Conservation (phyloP, 1,140 invertebrate species). For the Argopecten irradians region DNA sequence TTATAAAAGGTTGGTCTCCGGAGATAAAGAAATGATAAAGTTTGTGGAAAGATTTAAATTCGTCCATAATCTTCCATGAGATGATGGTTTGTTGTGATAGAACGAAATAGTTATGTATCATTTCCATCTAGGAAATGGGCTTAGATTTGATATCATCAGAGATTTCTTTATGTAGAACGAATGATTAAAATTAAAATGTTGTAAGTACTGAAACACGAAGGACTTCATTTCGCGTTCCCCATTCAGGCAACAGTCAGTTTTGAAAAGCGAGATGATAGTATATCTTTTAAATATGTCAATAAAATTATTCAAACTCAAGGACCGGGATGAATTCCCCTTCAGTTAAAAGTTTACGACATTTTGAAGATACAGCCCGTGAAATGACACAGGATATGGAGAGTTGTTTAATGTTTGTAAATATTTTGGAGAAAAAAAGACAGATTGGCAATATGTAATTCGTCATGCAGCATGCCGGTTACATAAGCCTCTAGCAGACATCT, state of each 20-base stretch:
- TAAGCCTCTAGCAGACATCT: background rate
- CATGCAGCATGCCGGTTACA: background rate
- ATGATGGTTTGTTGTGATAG: too few species aligned
- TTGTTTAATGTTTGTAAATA: conserved; percentile 10
- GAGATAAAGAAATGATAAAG: too few species aligned
- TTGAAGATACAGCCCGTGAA: background rate
- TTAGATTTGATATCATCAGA: background rate
- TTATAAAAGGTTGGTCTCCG: too few species aligned
- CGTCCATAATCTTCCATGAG: too few species aligned
- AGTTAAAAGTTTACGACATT: background rate
- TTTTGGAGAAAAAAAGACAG: conserved; percentile 3
- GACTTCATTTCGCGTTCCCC: too few species aligned
- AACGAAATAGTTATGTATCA: background rate
- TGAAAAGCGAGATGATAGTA: too few species aligned
- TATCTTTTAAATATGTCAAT: background rate
- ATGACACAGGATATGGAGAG: background rate
- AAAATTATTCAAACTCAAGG: conserved; percentile 4
- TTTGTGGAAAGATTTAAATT: too few species aligned
- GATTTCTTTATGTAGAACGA: background rate
- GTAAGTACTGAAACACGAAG: too few species aligned
- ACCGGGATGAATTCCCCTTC: background rate
- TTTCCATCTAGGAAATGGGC: background rate
- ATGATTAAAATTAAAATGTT: background rate
- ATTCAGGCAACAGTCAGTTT: too few species aligned
- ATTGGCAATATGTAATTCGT: background rate